phyloP scores from a whole-genome alignment of 2,797 vertebrate genomes.

The Poeciliopsis turneri region DNA sequence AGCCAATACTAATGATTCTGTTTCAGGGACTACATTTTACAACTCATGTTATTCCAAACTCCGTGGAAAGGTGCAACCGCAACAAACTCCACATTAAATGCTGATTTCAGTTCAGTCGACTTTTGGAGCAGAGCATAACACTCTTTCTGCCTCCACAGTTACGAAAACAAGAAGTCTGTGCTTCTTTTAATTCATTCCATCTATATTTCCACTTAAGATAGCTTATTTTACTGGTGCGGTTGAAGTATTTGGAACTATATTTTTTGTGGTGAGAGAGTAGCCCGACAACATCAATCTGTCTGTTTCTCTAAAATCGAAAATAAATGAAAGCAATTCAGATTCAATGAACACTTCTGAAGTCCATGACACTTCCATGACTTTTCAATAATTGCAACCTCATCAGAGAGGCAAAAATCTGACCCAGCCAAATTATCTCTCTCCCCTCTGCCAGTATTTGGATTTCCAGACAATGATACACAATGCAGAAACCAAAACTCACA shows the following conservation, averaged over 20 bases:
- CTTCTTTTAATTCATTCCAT: background rate
- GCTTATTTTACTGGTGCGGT: background rate
- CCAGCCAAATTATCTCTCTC: constrained; percentile 21
- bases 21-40: background rate
- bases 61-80: background rate
- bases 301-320: background rate
- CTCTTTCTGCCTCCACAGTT: background rate
- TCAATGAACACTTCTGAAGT: constrained; percentile 11
- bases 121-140: background rate
- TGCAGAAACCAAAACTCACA: constrained; percentile 45
- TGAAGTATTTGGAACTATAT: background rate
- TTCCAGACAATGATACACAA: constrained; percentile 46
- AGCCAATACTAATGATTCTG: background rate
- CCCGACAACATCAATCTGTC: too few species aligned
- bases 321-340: background rate
- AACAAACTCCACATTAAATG: background rate
- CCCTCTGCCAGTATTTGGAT: constrained; percentile 23
- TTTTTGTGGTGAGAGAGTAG: background rate
- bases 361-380: background rate
- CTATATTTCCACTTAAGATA: background rate
- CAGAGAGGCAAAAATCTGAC: constrained; percentile 33
- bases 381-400: constrained; percentile 32
- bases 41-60: background rate
- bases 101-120: background rate
- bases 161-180: background rate